Evolutionary conservation across 2,797 vertebrate genomes (phyloP).

Genomic region (Thalassophryne amazonica): DNA sequence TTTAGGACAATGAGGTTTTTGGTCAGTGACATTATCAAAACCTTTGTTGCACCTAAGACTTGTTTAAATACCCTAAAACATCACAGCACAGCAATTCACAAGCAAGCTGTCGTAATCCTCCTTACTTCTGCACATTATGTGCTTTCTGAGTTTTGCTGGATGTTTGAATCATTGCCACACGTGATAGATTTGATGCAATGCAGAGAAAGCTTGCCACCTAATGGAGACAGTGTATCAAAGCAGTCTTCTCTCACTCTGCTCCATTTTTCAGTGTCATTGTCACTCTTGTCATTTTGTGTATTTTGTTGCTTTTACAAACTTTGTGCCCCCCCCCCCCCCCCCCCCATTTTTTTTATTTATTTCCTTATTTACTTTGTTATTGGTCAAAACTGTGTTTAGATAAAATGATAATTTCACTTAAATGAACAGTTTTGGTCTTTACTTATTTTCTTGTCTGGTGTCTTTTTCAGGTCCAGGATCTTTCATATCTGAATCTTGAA

Average conservation of each 20-base stretch:
- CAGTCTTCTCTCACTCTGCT: background rate
- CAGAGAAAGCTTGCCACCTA: conserved; percentile 72
- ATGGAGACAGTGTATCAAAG: conserved; percentile 55
- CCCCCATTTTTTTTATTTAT: too few species aligned
- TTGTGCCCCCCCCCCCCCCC: too few species aligned
- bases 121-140: conserved; percentile 31
- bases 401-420: too few species aligned
- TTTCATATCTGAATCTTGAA: conserved; percentile 9
- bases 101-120: conserved; percentile 47
- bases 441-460: conserved; percentile 10
- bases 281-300: background rate
- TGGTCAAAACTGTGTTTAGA: too few species aligned
- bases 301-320: background rate
- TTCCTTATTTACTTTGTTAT: too few species aligned
- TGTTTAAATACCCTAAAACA: conserved; percentile 43
- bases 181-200: conserved; percentile 6
- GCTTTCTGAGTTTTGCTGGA: conserved; percentile 1
- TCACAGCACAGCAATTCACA: conserved; percentile 35
- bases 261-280: background rate
- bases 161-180: background rate
- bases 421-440: too few species aligned
- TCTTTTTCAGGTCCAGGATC: conserved; percentile 43
- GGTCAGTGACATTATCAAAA: conserved; percentile 28
- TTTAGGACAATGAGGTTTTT: conserved; percentile 15
- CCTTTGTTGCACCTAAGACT: conserved; percentile 36